A percentile compares a stretch with the other conserved stretches of the same genome.
phyloP scores from a whole-genome alignment of 2,797 vertebrate species.

The Trichosurus vulpecula region DNA sequence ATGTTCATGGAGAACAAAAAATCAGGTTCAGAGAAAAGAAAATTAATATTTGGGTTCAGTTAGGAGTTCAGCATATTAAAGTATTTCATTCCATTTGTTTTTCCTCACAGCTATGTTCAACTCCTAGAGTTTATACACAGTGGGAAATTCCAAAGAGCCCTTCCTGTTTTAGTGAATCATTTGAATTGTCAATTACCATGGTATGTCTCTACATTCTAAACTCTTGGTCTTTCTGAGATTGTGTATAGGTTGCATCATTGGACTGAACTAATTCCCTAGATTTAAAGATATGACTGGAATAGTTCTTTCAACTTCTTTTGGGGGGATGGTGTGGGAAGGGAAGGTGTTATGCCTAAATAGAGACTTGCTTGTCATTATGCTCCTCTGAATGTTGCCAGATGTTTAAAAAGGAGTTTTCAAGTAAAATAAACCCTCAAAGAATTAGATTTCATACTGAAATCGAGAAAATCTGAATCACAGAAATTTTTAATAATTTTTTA shows the following conservation, averaged over 20 bases:
- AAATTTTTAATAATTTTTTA: constrained; percentile 50
- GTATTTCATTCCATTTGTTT: not conserved
- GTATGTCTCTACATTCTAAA: constrained; percentile 28
- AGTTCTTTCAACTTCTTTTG: constrained; percentile 17
- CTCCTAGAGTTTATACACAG: not conserved
- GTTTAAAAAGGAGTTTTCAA: not conserved
- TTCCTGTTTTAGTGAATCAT: not conserved
- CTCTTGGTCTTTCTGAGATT: not conserved
- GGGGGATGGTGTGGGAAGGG: not conserved
- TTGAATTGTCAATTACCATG: not conserved
- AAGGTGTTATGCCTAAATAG: not conserved
- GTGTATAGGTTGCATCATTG: constrained; percentile 41
- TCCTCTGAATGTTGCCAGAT: constrained; percentile 44
- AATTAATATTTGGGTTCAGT: constrained; percentile 9
- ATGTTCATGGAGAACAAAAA: not conserved
- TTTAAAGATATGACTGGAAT: constrained; percentile 52
- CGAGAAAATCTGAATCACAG: constrained; percentile 65
- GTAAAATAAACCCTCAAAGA: not conserved
- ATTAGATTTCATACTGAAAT: constrained; percentile 45
- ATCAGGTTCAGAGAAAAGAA: not conserved
- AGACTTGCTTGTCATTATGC: constrained; percentile 36
- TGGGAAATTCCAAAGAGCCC: constrained; percentile 14
- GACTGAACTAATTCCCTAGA: constrained; percentile 61
- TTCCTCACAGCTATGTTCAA: not conserved
- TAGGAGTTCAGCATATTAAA: not conserved